Base-by-base conservation (phyloP, 2,888 invertebrate species). In the Danaus chrysippus region DNA sequence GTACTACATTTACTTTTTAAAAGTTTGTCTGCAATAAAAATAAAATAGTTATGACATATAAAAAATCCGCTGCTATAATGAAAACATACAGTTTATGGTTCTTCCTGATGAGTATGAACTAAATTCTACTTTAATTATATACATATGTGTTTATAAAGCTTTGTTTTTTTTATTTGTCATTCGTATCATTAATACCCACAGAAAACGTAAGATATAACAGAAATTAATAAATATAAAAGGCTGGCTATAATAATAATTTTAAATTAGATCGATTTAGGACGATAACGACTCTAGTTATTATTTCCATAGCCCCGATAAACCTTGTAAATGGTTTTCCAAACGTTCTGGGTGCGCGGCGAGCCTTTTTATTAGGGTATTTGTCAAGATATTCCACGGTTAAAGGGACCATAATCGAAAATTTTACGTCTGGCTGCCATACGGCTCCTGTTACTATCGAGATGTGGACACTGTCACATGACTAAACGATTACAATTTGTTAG, bases 281-380 rank as follows among this genome's bases (percentile, higher is more conserved):
- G 87, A 88, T 88, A 88, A 87, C 86, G 86, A 87, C 86, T 78
- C 76, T 85, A 83, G 87, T 87, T 89, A 90, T 89, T 89, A 89
- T 89, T 90, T 88, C 87, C 87, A 89, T 87, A 79, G 88, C 86
- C 82, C 77, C 87, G 84, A 89, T 89, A 90, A 90, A 89, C 81
- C 87, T 89, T 87, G 87, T 86, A 85, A 89, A 90, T 88, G 87
- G 89, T 86, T 89, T 89, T 88, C 86, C 89, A 85, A 89, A 88
- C 86, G 87, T 81, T 83, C 84, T 81, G 81, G 82, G 79, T 73
- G 85, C 80, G 82, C 83, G 81, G 79, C 79, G 83, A 83, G 86
- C 82, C 84, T 84, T 88, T 89, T 89, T 90, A 90, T 88, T 87
- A 81, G 81, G 87, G 82, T 85, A 87, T 89, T 89, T 90, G 88